A percentile compares a stretch with the other conserved stretches of the same genome.
Evolutionary conservation across 2,888 invertebrate genomes (phyloP).

Genomic region (Apamea crenata): DNA sequence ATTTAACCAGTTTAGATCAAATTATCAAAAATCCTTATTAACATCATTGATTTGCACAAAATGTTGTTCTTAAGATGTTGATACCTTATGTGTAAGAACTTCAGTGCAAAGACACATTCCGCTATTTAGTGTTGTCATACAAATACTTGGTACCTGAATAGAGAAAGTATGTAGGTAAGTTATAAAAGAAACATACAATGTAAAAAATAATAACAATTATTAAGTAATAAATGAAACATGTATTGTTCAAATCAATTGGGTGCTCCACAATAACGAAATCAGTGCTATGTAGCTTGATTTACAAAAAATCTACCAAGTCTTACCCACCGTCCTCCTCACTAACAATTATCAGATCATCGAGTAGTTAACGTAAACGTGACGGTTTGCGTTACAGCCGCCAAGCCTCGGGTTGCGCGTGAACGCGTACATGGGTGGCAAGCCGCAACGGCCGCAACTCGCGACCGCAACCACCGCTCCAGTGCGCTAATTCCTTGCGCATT

Average conservation of each 20-base stretch:
- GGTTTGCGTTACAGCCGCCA: conserved; percentile 42
- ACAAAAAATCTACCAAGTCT: background rate
- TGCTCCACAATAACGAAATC: background rate
- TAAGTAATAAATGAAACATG: background rate
- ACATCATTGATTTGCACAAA: background rate
- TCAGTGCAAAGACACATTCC: background rate
- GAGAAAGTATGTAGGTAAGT: too few relatives aligned
- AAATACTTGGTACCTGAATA: background rate
- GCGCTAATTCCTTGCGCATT: conserved; percentile 84
- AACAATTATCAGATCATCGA: conserved; percentile 5
- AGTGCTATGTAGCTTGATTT: background rate
- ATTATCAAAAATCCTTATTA: background rate
- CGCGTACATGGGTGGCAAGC: conserved; percentile 84
- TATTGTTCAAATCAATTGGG: background rate
- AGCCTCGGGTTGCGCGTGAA: conserved; percentile 32
- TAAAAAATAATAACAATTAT: background rate
- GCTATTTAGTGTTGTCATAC: background rate
- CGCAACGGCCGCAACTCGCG: conserved; percentile 86
- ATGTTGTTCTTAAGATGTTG: background rate
- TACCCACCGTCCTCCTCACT: background rate
- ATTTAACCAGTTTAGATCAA: background rate
- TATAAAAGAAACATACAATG: background rate
- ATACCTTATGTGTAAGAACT: background rate
- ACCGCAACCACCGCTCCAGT: conserved; percentile 80
- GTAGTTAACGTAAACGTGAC: conserved; percentile 39